Percentiles rank a stretch among this genome's conserved stretches.
Conservation (phyloP, 1,140 invertebrate species). For the Drosophila subobscura region DNA sequence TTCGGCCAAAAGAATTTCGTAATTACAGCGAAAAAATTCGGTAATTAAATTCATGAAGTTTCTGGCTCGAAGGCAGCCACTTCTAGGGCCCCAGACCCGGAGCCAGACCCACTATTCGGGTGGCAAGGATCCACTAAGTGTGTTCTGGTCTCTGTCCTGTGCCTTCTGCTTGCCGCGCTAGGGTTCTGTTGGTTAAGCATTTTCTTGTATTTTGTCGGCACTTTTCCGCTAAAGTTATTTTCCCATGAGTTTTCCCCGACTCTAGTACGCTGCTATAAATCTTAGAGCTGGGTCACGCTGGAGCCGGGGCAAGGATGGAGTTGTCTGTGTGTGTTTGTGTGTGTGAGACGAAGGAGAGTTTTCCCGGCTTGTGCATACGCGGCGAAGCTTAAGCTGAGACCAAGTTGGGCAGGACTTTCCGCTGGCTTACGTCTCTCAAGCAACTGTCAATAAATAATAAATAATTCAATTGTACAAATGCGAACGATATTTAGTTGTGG, state of each 20-base stretch:
- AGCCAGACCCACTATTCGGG: not conserved
- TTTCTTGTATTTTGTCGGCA: conserved; percentile 80
- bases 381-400: conserved; percentile 59
- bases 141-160: conserved; percentile 14
- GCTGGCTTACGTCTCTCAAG: conserved; percentile 20
- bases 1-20: conserved; percentile 80
- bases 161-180: conserved; percentile 47
- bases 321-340: conserved; percentile 9
- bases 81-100: conserved; percentile 27
- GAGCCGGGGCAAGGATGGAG: conserved; percentile 5
- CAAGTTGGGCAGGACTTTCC: conserved; percentile 30
- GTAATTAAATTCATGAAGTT: conserved; percentile 82
- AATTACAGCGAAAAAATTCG: conserved; percentile 80
- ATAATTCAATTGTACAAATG: conserved; percentile 60
- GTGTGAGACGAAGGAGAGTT: not conserved
- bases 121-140: conserved; percentile 39
- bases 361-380: conserved; percentile 47
- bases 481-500: conserved; percentile 43
- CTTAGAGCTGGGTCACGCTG: conserved; percentile 46
- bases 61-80: conserved; percentile 48
- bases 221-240: conserved; percentile 81
- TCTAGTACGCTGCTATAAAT: conserved; percentile 65
- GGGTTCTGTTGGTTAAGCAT: conserved; percentile 71
- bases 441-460: conserved; percentile 67
- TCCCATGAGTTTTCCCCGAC: conserved; percentile 62